These are phyloP conservation scores for Anabas testudineus DNA, from an alignment of 2,797 vertebrate species.

Conservation along the genomic window DNA sequence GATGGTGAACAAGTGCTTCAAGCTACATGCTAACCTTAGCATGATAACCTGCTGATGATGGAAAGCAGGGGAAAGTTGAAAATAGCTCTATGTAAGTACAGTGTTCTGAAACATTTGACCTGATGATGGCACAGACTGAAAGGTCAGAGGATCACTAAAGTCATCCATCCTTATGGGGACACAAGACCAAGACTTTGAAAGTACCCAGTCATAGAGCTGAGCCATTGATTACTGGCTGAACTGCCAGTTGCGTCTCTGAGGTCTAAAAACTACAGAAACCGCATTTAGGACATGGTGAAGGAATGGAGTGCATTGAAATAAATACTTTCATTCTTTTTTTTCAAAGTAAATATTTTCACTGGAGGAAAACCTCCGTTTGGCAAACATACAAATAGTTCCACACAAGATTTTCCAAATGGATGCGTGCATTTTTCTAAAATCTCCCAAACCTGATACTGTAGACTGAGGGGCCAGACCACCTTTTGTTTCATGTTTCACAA, in stretches of 20 bases:
- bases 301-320: constrained; percentile 79
- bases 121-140: background rate
- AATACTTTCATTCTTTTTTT: constrained; percentile 80
- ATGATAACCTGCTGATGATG: background rate
- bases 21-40: background rate
- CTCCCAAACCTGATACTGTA: constrained; percentile 81
- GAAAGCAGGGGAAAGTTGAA: background rate
- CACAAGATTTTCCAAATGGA: constrained; percentile 80
- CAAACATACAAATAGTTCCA: constrained; percentile 79
- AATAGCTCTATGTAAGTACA: background rate
- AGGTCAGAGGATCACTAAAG: background rate
- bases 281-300: constrained; percentile 75
- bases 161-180: constrained; percentile 4
- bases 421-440: constrained; percentile 79
- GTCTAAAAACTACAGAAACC: constrained; percentile 76
- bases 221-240: constrained; percentile 45
- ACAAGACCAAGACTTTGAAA: constrained; percentile 40
- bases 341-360: constrained; percentile 85
- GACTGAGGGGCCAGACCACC: constrained; percentile 78
- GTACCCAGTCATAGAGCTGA: constrained; percentile 49
- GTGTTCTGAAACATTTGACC: background rate
- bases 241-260: constrained; percentile 64
- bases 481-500: constrained; percentile 84
- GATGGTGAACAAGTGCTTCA: background rate
- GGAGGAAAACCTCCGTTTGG: constrained; percentile 82